These are phyloP conservation scores for Lasius fuliginosus DNA, from an alignment of 2,888 invertebrate species.

Conservation along the genomic window DNA sequence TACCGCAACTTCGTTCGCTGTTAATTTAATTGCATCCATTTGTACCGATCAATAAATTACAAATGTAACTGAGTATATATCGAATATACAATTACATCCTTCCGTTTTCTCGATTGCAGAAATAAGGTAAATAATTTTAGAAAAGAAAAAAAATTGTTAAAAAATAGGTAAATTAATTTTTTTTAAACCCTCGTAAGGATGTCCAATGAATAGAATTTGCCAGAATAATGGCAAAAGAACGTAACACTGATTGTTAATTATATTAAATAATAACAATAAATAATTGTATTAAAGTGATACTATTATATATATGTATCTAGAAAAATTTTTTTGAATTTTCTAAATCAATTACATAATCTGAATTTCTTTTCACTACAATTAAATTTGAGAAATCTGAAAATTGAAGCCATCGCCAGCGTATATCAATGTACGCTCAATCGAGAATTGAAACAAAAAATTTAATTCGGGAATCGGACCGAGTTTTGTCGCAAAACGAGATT, in stretches of 20 bases:
- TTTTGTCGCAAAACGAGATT: constrained; percentile 26
- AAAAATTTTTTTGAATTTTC: neutral
- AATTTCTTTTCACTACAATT: neutral
- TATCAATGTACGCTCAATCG: neutral
- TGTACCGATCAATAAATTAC: constrained; percentile 41
- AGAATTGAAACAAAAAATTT: constrained; percentile 15
- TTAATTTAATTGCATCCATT: constrained; percentile 45
- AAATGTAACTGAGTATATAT: constrained; percentile 17
- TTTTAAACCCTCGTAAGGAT: neutral
- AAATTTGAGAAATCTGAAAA: neutral
- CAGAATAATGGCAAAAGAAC: neutral
- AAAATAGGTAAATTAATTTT: neutral
- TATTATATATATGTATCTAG: neutral
- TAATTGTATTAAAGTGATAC: neutral
- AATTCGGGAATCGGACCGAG: constrained; percentile 5
- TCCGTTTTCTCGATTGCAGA: neutral
- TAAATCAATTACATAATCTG: neutral
- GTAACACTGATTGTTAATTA: neutral
- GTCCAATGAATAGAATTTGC: too few species aligned
- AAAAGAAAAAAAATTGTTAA: neutral
- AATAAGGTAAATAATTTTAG: neutral
- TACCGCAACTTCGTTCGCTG: constrained; percentile 16
- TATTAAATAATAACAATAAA: constrained; percentile 16
- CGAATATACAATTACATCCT: neutral
- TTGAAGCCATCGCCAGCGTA: neutral